These are phyloP conservation scores for Silurus aristotelis DNA, from an alignment of 2,797 vertebrate genomes.

Conservation along the genomic window DNA sequence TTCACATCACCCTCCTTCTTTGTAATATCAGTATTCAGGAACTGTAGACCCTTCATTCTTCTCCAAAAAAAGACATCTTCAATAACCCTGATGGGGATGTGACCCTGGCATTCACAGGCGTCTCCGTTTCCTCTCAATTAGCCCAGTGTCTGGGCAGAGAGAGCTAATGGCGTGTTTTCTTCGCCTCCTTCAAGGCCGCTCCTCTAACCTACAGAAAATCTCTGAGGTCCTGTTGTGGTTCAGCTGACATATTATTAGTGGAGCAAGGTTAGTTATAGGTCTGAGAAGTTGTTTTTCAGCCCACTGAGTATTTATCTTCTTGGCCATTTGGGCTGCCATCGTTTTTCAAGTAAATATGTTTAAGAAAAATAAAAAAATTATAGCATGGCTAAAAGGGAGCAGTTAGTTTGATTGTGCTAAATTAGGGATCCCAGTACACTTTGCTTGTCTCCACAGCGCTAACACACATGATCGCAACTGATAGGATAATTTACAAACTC, in stretches of 20 bases:
- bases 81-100: conserved; percentile 38
- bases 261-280: conserved; percentile 39
- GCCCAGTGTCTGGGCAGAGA: conserved; percentile 21
- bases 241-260: conserved; percentile 36
- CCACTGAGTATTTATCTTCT: conserved; percentile 44
- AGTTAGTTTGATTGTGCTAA: background rate
- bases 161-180: conserved; percentile 24
- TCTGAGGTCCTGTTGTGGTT: conserved; percentile 48
- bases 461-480: background rate
- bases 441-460: background rate
- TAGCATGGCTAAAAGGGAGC: background rate
- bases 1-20: background rate
- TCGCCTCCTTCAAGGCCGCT: conserved; percentile 4
- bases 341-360: background rate
- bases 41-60: background rate
- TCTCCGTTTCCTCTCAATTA: conserved; percentile 40
- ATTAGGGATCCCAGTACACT: background rate
- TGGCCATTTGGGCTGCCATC: conserved; percentile 15
- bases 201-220: conserved; percentile 21
- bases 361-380: background rate
- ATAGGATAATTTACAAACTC: background rate
- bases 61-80: conserved; percentile 32
- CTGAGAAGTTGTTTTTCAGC: conserved; percentile 39
- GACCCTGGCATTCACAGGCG: conserved; percentile 22
- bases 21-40: background rate